Evolutionary conservation across 2,797 vertebrate genomes (phyloP), one percentile per base, ranked within the genome.

Genomic region (Eospalax fontanierii): DNA sequence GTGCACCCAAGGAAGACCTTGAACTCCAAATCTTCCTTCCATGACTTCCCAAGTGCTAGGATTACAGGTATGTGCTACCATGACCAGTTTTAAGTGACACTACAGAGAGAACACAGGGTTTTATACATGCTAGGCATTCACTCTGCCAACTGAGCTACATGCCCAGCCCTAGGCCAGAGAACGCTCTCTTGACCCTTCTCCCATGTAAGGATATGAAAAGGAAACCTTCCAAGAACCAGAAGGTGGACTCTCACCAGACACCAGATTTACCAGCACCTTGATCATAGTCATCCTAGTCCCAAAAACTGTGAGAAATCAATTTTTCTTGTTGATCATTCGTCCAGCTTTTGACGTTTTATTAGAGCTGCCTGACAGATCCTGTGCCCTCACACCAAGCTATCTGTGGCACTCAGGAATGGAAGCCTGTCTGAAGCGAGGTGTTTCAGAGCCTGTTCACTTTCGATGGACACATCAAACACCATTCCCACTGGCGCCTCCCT

Each of bases 401-500:
- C 19, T 33, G n/a, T 16, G 50, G 38, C 71, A 54, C 5, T 43
- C 28, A 54, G 61, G 87, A 57, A 38, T 3, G 9, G 54, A 82
- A 66, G 43, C 18, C 33, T 24, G 3, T 57, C 30, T 9, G 65
- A 89, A 33, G 22, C 16, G 43, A 89, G 54, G 18, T 50, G 40
- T 26, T 59, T 2, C 19, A 15, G 59, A 63, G n/a, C 28, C 40
- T 50, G 12, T 65, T 30, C n/a, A 1, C 4, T 7, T 19, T 24
- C 33, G 11, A 35, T 6, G 1, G 73, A 70, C 16, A 10, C 26
- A 46, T 38, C 24, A 28, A 38, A 33, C 38, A 8, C 38, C 24
- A 0, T 30, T 4, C 26, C 73, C 50, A 46, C 18, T n/a, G 4
- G 3, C 2, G 7, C 8, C 4, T 16, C 46, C 61, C 15, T 22